A percentile compares a stretch with the other conserved stretches of the same genome.
Conservation (phyloP, 2,888 invertebrate genomes). For the Tortrix viridana region DNA sequence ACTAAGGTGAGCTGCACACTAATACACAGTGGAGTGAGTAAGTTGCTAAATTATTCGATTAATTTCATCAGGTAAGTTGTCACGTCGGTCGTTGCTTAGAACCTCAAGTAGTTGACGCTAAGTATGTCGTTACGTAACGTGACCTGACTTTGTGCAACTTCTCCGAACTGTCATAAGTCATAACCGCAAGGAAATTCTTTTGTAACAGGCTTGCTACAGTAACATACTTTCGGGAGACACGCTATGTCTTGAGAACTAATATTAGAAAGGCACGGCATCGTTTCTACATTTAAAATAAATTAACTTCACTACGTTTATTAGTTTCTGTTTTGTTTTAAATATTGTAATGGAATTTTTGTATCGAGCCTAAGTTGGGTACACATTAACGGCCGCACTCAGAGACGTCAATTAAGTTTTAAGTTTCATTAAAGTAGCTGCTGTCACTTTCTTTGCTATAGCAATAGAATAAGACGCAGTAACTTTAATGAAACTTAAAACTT, state of each 20-base stretch:
- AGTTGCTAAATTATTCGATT: constrained; percentile 29
- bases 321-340: too few relatives aligned
- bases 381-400: too few relatives aligned
- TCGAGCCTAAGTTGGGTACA: too few relatives aligned
- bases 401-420: too few relatives aligned
- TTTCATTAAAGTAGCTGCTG: too few relatives aligned
- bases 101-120: constrained; percentile 32
- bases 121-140: constrained; percentile 35
- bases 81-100: constrained; percentile 25
- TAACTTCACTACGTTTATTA: background rate
- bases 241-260: constrained; percentile 25
- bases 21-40: background rate
- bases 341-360: too few relatives aligned
- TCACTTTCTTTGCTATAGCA: too few relatives aligned
- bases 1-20: too few relatives aligned
- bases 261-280: constrained; percentile 18
- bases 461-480: too few relatives aligned
- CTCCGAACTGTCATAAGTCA: constrained; percentile 36
- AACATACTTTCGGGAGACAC: constrained; percentile 28
- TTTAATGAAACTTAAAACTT: too few relatives aligned
- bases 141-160: constrained; percentile 34
- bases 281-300: background rate
- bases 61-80: constrained; percentile 21
- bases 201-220: constrained; percentile 27
- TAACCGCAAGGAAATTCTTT: constrained; percentile 36